phyloP scores from a whole-genome alignment of 1,140 invertebrate species.

The Temnothorax longispinosus region DNA sequence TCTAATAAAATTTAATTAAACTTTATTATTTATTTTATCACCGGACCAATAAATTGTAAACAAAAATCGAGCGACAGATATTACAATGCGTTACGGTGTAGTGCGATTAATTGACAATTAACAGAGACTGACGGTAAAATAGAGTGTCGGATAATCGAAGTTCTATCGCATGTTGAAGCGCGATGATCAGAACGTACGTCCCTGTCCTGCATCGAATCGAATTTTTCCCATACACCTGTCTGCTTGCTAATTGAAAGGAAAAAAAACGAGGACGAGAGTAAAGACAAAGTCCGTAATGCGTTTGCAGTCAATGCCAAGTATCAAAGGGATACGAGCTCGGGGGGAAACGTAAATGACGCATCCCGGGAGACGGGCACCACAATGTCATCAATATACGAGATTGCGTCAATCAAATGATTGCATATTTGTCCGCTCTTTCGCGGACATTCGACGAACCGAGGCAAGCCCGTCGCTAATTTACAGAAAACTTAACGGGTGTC shows the following conservation, averaged over 20 bases:
- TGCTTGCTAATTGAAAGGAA: constrained; percentile 19
- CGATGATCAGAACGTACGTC: neutral
- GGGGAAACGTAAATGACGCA: constrained; percentile 37
- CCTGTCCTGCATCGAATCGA: neutral
- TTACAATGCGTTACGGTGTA: neutral
- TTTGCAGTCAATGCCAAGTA: constrained; percentile 50
- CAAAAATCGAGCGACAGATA: neutral
- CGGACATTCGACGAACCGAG: neutral
- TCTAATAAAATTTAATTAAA: neutral
- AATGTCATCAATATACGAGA: constrained; percentile 34
- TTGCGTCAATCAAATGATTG: constrained; percentile 57
- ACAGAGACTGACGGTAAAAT: neutral
- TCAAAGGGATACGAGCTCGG: constrained; percentile 22
- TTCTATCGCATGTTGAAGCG: neutral
- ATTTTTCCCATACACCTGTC: neutral
- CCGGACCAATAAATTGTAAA: neutral
- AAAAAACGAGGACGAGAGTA: neutral
- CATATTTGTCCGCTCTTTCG: constrained; percentile 26
- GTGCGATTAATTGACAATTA: neutral
- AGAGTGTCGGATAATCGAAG: neutral
- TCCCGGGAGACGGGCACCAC: neutral
- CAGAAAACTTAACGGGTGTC: neutral
- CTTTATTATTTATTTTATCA: neutral
- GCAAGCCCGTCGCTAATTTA: constrained; percentile 26
- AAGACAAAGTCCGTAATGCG: constrained; percentile 8